These are phyloP conservation scores for Athripsodes cinereus DNA, from an alignment of 2,888 invertebrate genomes.

Conservation along the genomic window DNA sequence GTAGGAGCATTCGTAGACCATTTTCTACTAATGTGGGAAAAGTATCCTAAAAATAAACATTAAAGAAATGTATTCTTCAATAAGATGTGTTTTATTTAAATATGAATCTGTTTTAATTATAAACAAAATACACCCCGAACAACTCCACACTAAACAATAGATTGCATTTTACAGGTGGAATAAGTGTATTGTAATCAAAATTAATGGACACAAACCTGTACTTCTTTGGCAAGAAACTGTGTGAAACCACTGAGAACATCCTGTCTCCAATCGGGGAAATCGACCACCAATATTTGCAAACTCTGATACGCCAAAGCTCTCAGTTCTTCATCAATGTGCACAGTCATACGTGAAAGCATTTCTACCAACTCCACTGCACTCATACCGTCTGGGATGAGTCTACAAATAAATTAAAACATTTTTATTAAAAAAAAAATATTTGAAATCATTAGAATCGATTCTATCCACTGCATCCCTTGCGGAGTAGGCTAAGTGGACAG, in stretches of 20 bases:
- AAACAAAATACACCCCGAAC: neutral
- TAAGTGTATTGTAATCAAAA: neutral
- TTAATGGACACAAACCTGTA: constrained; percentile 45
- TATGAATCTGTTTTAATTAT: no score
- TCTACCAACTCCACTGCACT: constrained; percentile 91
- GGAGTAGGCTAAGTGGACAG: no score
- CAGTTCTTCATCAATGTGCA: constrained; percentile 98
- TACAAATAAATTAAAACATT: constrained; percentile 31
- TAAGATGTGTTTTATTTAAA: no score
- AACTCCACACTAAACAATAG: neutral
- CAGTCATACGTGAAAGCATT: constrained; percentile 85
- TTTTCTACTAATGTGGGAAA: constrained; percentile 88
- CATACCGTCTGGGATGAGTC: constrained; percentile 97
- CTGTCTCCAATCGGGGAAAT: constrained; percentile 96
- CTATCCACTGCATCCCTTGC: no score
- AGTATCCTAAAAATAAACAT: constrained; percentile 55
- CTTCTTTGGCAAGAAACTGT: constrained; percentile 90
- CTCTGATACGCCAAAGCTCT: constrained; percentile 90
- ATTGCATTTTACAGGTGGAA: neutral
- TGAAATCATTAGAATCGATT: neutral
- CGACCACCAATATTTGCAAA: constrained; percentile 89
- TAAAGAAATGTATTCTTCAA: no score
- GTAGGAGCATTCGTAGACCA: constrained; percentile 85
- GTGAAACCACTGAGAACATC: constrained; percentile 93
- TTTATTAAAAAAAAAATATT: neutral